Base-by-base conservation (phyloP, 2,888 invertebrate genomes). In the Sinhomidia bicolor region DNA sequence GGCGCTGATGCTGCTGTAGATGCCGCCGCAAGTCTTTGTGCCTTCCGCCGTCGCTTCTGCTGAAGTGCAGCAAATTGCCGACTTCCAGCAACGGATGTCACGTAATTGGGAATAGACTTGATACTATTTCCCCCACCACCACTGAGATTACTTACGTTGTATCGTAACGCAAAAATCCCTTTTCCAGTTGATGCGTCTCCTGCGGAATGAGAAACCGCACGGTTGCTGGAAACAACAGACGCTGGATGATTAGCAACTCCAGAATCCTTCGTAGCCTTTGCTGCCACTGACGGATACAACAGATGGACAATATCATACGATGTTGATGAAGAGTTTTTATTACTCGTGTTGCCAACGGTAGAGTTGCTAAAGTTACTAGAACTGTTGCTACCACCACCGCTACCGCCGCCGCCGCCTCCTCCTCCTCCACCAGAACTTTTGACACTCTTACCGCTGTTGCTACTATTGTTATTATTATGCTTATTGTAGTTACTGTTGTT, bases 1-100 rank as follows among this genome's bases (percentile, higher is more conserved):
- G 62, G n/a, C 29, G 79, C 71, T 54, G 51, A 83, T 71, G 83
- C 60, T 60, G 68, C 68, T 65, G 86, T 36, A 44, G 79, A 41
- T 23, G 26, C 78, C 26, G 36, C 81, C 12, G 68, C 81, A 54
- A 85, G 62, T 7, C 83, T 20, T 47, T 81, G 82, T 47, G 86
- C 86, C 44, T 89, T 89, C 17, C 86, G 57, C 4, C 86, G 78
- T 32, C 89, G 78, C 62, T 89, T 89, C 85, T 89, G 89, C 71
- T 89, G 89, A n/a, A 85, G 89, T n/a, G 85, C 82, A 10, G 81
- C 76, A 23, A 86, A 82, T 41, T 86, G 86, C 26, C 86, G 29
- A 47, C 54, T 85, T 68, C 85, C 89, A 78, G 82, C 81, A n/a
- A 78, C 78, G 17, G 88, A 83, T 26, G 76, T 88, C 54, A 84